Evolutionary conservation across 2,888 invertebrate species (phyloP).

Genomic region (Melieria crassipennis): DNA sequence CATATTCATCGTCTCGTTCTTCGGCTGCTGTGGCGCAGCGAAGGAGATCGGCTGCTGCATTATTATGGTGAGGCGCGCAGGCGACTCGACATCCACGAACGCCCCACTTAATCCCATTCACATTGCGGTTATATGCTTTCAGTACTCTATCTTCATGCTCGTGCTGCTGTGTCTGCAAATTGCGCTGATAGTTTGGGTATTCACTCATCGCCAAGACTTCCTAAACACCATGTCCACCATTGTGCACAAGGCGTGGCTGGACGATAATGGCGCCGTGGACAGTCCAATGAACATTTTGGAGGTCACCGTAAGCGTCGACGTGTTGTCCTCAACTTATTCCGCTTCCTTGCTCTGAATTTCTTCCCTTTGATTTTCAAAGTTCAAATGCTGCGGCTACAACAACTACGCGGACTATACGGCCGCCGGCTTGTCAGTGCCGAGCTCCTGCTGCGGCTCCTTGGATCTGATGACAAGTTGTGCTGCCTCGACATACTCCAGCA

Average conservation of each 20-base stretch:
- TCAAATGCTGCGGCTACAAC: conserved; percentile 57
- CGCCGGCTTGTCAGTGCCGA: conserved; percentile 45
- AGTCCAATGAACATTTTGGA: conserved; percentile 58
- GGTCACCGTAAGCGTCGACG: conserved; percentile 52
- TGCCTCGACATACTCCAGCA: conserved; percentile 36
- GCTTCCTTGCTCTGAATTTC: not conserved
- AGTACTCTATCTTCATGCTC: conserved; percentile 79
- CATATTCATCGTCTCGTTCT: conserved; percentile 83
- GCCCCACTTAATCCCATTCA: not conserved
- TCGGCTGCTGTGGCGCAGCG: conserved; percentile 90
- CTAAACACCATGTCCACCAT: conserved; percentile 68
- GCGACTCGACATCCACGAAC: not conserved
- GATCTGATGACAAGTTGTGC: conserved; percentile 40
- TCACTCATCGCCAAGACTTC: conserved; percentile 71
- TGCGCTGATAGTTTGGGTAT: conserved; percentile 75
- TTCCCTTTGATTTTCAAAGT: conserved; percentile 39
- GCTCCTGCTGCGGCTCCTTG: conserved; percentile 56
- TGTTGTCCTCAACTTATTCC: not conserved
- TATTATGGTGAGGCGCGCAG: conserved; percentile 72
- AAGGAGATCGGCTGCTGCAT: conserved; percentile 89
- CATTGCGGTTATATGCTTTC: conserved; percentile 34
- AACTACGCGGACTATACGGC: conserved; percentile 45
- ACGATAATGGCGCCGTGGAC: conserved; percentile 46
- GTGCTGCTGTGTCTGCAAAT: conserved; percentile 79
- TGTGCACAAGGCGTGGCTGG: conserved; percentile 65